Conservation (phyloP, 2,888 invertebrate genomes). For the Drosophila pseudotakahashii region DNA sequence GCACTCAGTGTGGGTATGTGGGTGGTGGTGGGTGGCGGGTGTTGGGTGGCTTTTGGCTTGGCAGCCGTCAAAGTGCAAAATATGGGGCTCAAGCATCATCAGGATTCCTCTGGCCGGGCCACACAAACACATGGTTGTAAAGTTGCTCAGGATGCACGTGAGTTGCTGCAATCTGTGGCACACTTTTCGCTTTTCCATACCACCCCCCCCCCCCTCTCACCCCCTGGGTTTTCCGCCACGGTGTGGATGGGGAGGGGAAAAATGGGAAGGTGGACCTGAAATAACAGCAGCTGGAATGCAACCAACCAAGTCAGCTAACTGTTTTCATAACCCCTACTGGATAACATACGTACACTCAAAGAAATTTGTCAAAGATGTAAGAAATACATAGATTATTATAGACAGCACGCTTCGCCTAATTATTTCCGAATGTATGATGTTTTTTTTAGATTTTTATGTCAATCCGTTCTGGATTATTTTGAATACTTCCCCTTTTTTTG, state of each 20-base stretch:
- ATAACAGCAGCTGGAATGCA: slow-evolving; percentile 29
- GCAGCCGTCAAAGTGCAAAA: slow-evolving; percentile 44
- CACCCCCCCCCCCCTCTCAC: not conserved
- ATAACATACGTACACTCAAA: slow-evolving; percentile 7
- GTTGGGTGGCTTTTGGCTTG: slow-evolving; percentile 15
- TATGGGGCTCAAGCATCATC: slow-evolving; percentile 43
- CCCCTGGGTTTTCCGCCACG: not conserved
- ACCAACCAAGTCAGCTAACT: slow-evolving; percentile 30
- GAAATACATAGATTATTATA: too few relatives aligned
- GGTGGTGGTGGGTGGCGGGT: not conserved
- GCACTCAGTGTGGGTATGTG: slow-evolving; percentile 9
- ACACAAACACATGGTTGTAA: slow-evolving; percentile 9
- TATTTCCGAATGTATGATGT: too few relatives aligned
- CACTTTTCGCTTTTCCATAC: slow-evolving; percentile 34
- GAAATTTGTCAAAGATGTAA: not conserved
- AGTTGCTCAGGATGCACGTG: slow-evolving; percentile 49
- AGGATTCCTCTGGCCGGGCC: slow-evolving; percentile 6
- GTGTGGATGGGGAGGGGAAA: too few relatives aligned
- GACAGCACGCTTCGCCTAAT: too few relatives aligned
- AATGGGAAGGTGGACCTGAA: slow-evolving; percentile 9
- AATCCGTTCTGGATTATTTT: too few relatives aligned
- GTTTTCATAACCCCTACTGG: slow-evolving; percentile 37
- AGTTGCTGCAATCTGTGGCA: slow-evolving; percentile 57
- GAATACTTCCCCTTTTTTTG: too few relatives aligned
- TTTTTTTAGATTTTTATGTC: too few relatives aligned